These are phyloP conservation scores for Mechanitis messenoides DNA, from an alignment of 2,888 invertebrate genomes.

Conservation along the genomic window DNA sequence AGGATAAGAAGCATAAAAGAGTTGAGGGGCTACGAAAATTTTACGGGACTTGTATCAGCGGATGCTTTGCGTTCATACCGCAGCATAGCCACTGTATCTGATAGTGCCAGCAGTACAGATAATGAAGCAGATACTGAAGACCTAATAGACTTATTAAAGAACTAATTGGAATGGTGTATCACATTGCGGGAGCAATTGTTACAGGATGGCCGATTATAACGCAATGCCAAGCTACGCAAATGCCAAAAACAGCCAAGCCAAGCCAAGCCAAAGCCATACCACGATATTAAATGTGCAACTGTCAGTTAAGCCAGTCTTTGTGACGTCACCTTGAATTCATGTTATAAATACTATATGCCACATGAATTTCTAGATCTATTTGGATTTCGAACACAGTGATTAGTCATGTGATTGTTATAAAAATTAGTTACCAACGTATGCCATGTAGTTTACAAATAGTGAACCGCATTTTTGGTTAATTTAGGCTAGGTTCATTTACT, in stretches of 20 bases:
- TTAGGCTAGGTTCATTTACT: too few relatives aligned
- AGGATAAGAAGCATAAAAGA: conserved; percentile 18
- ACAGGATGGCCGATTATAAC: conserved; percentile 25
- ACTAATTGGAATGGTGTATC: not conserved
- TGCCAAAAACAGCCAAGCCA: too few relatives aligned
- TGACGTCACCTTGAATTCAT: too few relatives aligned
- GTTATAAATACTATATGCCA: too few relatives aligned
- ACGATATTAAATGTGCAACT: not conserved
- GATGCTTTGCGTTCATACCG: conserved; percentile 28
- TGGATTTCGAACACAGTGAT: too few relatives aligned
- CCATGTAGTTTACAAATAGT: too few relatives aligned
- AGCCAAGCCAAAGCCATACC: conserved; percentile 7
- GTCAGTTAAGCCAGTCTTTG: too few relatives aligned
- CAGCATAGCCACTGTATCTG: conserved; percentile 11
- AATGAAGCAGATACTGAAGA: not conserved
- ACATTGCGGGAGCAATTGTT: conserved; percentile 32
- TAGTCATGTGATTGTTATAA: too few relatives aligned
- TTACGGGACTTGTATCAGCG: conserved; percentile 26
- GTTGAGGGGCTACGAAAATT: conserved; percentile 30
- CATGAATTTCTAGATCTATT: too few relatives aligned
- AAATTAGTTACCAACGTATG: too few relatives aligned
- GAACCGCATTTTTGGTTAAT: too few relatives aligned
- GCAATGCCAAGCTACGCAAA: too few relatives aligned
- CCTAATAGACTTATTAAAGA: not conserved
- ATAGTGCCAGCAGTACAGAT: conserved; percentile 13